These are phyloP conservation scores for Perizoma affinitatum DNA, from an alignment of 2,888 invertebrate species.

Conservation along the genomic window DNA sequence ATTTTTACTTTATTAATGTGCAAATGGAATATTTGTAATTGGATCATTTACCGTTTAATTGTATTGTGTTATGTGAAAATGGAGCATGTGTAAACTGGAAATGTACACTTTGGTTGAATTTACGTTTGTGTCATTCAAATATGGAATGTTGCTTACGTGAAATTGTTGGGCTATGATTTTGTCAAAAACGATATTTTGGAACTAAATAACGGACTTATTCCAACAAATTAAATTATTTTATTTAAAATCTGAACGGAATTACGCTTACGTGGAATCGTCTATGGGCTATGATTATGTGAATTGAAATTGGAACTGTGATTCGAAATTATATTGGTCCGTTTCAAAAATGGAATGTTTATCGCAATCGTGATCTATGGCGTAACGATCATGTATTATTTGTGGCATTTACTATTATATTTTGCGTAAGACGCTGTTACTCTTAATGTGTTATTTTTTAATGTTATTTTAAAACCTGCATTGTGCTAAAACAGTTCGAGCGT, in stretches of 20 bases:
- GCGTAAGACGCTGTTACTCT: slow-evolving; percentile 59
- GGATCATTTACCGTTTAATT: not conserved
- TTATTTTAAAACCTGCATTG: slow-evolving; percentile 55
- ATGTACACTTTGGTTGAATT: slow-evolving; percentile 2
- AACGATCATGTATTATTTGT: slow-evolving; percentile 70
- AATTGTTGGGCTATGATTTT: slow-evolving; percentile 4
- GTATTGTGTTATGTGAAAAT: not conserved
- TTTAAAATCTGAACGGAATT: slow-evolving; percentile 18
- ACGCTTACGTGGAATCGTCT: slow-evolving; percentile 12
- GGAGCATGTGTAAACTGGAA: slow-evolving; percentile 5
- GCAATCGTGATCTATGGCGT: slow-evolving; percentile 49
- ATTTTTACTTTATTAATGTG: no score
- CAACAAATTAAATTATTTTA: slow-evolving; percentile 17
- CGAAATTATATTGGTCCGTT: slow-evolving; percentile 50
- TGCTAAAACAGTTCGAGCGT: slow-evolving; percentile 81
- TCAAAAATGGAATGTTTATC: slow-evolving; percentile 48
- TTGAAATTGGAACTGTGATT: slow-evolving; percentile 73
- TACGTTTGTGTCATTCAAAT: not conserved
- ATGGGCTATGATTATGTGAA: slow-evolving; percentile 27
- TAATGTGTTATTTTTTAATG: slow-evolving; percentile 1
- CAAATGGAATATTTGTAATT: no score
- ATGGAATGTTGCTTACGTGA: slow-evolving; percentile 11
- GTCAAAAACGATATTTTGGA: slow-evolving; percentile 1
- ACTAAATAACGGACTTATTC: slow-evolving; percentile 18
- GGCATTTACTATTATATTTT: slow-evolving; percentile 64